Evolutionary conservation across 2,797 vertebrate species (phyloP), one percentile per base, ranked within the genome.

Genomic region (Cichlasoma orientale): DNA sequence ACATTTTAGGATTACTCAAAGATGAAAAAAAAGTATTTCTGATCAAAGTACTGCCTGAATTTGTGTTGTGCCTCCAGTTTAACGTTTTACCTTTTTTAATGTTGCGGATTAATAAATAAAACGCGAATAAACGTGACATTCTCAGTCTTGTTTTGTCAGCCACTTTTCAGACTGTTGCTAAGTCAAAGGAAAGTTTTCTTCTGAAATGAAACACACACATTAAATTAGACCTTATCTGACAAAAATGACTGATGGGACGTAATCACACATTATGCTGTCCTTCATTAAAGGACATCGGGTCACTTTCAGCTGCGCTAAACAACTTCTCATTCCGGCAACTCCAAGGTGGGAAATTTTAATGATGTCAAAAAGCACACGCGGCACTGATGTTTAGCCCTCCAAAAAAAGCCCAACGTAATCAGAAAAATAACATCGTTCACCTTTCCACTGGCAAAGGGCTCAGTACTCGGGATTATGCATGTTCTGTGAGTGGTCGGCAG

Each of bases 231-330:
- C 31, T 58, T 4, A 3, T 57, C 59, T 66, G 84, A 81, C 75
- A 73, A 31, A 68, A 74, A 16, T 82, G 88, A 89, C 79, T 80
- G 82, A 83, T 84, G 75, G 71, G 33, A 66, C 13, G 33, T 71
- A 74, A 87, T 87, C 84, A 80, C 72, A 81, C 33, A 61, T 56
- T 52, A 50, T 79, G 59, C 27, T 66, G 61, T 74, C 56, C 72
- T 74, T 76, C 57, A 56, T 29, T 18, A 72, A 78, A 89, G 82
- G 77, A 82, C 80, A 41, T 61, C n/a, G 23, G 84, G 83, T 79
- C 78, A 75, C 41, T 27, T 72, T 44, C 69, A 69, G 76, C 79
- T 71, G 72, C 23, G 58, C 55, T 56, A 29, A 73, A 53, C 75
- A 77, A 53, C 71, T 58, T 86, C 44, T 75, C 52, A 31, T 50